Percentiles rank a stretch among this genome's conserved stretches.
Evolutionary conservation across 2,113 vertebrate species (phyloP).

Genomic region (Heterotilapia buettikoferi): DNA sequence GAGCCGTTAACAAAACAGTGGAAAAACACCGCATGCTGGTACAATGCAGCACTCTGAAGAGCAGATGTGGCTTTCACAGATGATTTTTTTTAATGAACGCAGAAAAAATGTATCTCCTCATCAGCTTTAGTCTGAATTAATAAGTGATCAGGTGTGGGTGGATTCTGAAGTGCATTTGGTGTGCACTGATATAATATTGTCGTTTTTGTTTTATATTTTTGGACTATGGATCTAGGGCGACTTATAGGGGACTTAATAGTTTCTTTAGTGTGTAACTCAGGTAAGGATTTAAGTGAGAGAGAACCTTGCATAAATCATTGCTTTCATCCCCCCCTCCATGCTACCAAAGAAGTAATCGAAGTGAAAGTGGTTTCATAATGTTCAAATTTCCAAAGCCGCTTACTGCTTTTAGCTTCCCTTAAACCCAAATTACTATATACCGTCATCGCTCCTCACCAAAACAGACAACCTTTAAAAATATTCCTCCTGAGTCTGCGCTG

Average conservation of each 20-base stretch:
- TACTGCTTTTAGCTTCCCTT: too few species aligned
- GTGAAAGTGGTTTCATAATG: background rate
- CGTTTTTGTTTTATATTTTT: background rate
- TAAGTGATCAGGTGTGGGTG: background rate
- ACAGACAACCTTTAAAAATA: background rate
- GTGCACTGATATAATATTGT: accelerated
- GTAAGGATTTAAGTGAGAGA: background rate
- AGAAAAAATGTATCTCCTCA: background rate
- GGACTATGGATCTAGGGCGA: background rate
- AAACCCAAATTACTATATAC: background rate
- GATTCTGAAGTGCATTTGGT: accelerated
- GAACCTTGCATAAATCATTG: background rate
- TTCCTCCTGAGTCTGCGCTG: background rate
- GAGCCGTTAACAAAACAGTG: background rate
- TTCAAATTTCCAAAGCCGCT: background rate
- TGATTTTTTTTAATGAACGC: background rate
- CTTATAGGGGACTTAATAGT: background rate
- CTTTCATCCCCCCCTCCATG: too few species aligned
- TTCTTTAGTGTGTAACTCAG: slow-evolving; percentile 36
- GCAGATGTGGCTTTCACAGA: background rate
- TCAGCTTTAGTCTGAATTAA: background rate
- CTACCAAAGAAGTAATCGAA: background rate
- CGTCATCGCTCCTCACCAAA: background rate
- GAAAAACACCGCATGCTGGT: slow-evolving; percentile 1
- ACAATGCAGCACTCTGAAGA: slow-evolving; percentile 12